Conservation (phyloP, 2,113 vertebrate species). For the Uropsilus gracilis region DNA sequence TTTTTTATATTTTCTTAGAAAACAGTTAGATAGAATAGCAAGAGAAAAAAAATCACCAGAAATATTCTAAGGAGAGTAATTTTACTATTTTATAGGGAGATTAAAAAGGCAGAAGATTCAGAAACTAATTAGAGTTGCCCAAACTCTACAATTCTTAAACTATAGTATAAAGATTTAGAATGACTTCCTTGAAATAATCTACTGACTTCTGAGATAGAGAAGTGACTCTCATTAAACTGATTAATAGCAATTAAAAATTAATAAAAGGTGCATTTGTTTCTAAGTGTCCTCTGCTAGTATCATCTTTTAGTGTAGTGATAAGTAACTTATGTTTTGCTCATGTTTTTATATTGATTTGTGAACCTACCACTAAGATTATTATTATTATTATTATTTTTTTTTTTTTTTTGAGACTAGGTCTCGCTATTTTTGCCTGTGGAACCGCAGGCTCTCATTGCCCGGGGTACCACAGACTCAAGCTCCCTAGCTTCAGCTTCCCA, state of each 20-base stretch:
- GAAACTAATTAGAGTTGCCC: not conserved
- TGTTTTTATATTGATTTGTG: conserved; percentile 14
- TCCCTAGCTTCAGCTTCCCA: too few relatives aligned
- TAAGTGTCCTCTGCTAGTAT: not conserved
- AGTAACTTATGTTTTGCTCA: not conserved
- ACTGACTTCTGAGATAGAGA: not conserved
- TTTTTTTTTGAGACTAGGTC: too few relatives aligned
- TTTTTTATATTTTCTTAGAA: not conserved
- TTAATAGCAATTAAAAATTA: conserved; percentile 28
- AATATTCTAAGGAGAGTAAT: not conserved
- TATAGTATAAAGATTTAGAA: not conserved
- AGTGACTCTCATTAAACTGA: not conserved
- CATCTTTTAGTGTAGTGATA: conserved; percentile 24
- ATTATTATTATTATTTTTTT: too few relatives aligned
- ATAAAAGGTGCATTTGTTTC: not conserved
- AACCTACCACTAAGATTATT: not conserved
- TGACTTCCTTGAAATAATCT: not conserved
- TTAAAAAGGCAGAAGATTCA: not conserved
- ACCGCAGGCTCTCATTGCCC: too few relatives aligned
- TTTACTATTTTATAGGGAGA: not conserved
- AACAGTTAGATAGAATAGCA: not conserved
- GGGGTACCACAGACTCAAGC: too few relatives aligned
- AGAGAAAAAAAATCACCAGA: not conserved
- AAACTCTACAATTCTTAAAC: not conserved
- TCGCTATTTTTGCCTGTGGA: too few relatives aligned